phyloP scores from a whole-genome alignment of 2,113 vertebrate species.

The Anser brachyrhynchus region DNA sequence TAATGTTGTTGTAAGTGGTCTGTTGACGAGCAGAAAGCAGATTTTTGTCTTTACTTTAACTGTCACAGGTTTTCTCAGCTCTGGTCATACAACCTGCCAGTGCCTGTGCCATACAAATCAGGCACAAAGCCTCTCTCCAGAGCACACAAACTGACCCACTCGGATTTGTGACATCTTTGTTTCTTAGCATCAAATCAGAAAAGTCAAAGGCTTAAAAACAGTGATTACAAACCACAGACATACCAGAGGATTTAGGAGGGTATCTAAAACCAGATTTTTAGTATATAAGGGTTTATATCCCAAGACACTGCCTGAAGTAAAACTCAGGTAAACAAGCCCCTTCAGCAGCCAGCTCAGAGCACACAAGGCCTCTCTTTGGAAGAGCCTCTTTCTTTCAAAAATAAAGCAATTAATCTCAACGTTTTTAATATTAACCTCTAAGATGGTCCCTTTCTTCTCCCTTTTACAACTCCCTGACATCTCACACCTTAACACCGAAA shows the following conservation, averaged over 20 bases:
- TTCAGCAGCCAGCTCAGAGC: not conserved
- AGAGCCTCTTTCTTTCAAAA: not conserved
- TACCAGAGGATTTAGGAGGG: not conserved
- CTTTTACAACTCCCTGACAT: not conserved
- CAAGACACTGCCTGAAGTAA: not conserved
- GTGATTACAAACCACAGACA: not conserved
- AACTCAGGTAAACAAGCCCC: not conserved
- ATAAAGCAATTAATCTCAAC: not conserved
- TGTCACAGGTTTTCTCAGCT: not conserved
- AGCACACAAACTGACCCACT: not conserved
- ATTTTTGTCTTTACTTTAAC: not conserved
- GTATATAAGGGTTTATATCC: not conserved
- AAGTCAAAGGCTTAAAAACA: not conserved
- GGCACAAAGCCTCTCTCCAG: not conserved
- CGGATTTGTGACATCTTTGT: not conserved
- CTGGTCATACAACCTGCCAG: not conserved
- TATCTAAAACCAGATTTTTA: not conserved
- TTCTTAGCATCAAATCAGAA: constrained; percentile 16
- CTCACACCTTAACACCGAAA: not conserved
- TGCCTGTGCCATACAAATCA: not conserved
- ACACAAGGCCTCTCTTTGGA: not conserved
- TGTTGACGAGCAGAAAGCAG: not conserved
- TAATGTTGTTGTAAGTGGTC: not conserved
- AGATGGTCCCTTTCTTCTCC: not conserved
- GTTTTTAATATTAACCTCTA: not conserved